Base-by-base conservation (phyloP, 2,888 invertebrate genomes). In the Lacanobia oleracea region DNA sequence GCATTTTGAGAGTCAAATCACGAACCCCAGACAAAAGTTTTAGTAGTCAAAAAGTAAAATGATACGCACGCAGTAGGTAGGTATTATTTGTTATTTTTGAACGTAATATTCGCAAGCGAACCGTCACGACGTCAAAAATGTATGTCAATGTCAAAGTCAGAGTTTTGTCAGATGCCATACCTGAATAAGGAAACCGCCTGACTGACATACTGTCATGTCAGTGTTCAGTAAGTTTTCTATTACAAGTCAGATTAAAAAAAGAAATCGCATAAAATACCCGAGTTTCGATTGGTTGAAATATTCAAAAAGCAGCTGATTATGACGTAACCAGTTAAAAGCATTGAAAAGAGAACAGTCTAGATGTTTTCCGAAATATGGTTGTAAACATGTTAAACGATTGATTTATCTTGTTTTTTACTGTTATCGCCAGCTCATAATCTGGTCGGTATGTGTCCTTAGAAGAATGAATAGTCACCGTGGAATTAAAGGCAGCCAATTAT, bases 331-430 rank as follows among this genome's bases (percentile, higher is more conserved):
- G 10, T 0, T 1, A 4, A 45, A 40, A 18, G 0, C 6, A 8
- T 1, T 33, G n/a, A n/a, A n/a, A n/a, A 37, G 40, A 78, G 70
- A 76, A 77, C 48, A 50, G 18, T 50, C 53, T 23, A 64, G 45
- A 56, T 50, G 21, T 53, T 64, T 66, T 59, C 14, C 1, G 4
- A 67, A 68, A 6, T 45, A 9, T 4, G 48, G 70, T 74, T 70
- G 82, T 83, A 81, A 83, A 83, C 82, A 84, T 69, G 68, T 8
- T 61, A 14, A 6, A 70, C 14, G 27, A 62, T 80, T 66, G 37
- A 61, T 18, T 51, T 59, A 71, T 71, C 56, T 69, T 57, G 45
- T 57, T 59, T 71, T 65, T 75, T 40, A 40, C 40, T 43, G 14
- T 51, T 83, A 82, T 81, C n/a, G n/a, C n/a, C 82, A 67, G 45